These are phyloP conservation scores for Cydia pomonella DNA, from an alignment of 1,140 invertebrate species.

Conservation along the genomic window DNA sequence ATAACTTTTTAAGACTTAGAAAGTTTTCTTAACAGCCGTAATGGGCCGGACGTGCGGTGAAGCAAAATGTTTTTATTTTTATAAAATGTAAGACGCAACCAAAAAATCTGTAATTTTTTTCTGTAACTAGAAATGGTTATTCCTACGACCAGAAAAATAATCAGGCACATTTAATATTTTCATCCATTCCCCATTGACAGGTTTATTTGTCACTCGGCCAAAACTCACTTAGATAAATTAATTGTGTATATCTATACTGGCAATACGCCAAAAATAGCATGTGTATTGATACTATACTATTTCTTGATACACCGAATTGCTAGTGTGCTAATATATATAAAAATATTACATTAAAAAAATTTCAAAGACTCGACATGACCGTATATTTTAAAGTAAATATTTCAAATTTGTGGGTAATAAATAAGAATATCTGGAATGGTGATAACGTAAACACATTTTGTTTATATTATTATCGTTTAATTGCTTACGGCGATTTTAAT, in stretches of 20 bases:
- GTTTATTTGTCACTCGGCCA: constrained; percentile 60
- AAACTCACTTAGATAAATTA: constrained; percentile 59
- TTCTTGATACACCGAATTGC: not conserved
- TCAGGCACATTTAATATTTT: no score
- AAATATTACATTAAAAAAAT: not conserved
- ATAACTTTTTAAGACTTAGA: no score
- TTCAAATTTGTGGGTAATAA: not conserved
- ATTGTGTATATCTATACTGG: constrained; percentile 47
- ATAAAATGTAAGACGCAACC: no score
- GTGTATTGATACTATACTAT: constrained; percentile 31
- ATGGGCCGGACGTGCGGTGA: no score
- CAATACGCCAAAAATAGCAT: constrained; percentile 48
- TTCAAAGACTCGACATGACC: not conserved
- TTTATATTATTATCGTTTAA: constrained; percentile 5
- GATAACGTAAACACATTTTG: constrained; percentile 3
- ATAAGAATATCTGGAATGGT: not conserved
- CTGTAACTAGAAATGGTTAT: no score
- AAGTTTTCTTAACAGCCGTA: no score
- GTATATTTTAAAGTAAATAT: not conserved
- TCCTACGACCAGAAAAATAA: no score
- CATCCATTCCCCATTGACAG: no score
- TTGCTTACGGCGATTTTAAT: not conserved
- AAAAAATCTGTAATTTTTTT: no score
- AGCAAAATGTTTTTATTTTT: no score
- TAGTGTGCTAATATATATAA: not conserved